Evolutionary conservation across 2,113 vertebrate genomes (phyloP), one percentile per base, ranked within the genome.

Genomic region (Tor tambroides): DNA sequence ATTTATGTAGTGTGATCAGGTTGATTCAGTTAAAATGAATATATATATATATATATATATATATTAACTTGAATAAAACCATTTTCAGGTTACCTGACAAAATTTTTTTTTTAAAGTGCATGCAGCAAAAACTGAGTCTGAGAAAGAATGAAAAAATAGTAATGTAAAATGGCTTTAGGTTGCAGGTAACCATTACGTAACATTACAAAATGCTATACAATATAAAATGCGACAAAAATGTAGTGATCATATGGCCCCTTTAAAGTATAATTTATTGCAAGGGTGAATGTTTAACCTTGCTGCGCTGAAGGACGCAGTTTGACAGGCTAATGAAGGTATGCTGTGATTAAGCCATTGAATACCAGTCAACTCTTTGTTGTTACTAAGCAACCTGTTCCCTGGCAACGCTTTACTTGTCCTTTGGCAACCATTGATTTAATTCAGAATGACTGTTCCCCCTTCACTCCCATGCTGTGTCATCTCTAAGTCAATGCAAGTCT

Each of bases 381-480:
- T 83, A 83, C 81, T 83, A 71, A 83, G 81, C 81, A 83, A 83
- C 81, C 43, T 54, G 81, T 83, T 83, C 28, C 81, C 28, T 83
- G 81, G 81, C 81, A 83, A 83, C 81, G 19, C 12, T 83, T 83
- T 83, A 38, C 65, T 83, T 83, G 63, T 83, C 65, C 65, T 72
- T 72, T 35, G 81, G 43, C 81, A 83, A 72, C 65, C 81, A 35
- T 71, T 83, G 46, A 83, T 65, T 83, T 83, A 72, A 83, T 83
- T 83, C 65, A 32, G 81, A 83, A 51, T 35, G 65, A 83, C 81
- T 67, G 65, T 83, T 83, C 46, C 30, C 81, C 43, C 41, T 32
- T 46, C n/a, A 38, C 65, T 54, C 28, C 17, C 46, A 35, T 54
- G 46, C 46, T 49, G 46, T 72, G 43, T 83, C 43, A 54, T 71